Percentiles rank a stretch among this genome's conserved stretches.
phyloP scores from a whole-genome alignment of 2,888 invertebrate genomes.

The Auanema sp. region DNA sequence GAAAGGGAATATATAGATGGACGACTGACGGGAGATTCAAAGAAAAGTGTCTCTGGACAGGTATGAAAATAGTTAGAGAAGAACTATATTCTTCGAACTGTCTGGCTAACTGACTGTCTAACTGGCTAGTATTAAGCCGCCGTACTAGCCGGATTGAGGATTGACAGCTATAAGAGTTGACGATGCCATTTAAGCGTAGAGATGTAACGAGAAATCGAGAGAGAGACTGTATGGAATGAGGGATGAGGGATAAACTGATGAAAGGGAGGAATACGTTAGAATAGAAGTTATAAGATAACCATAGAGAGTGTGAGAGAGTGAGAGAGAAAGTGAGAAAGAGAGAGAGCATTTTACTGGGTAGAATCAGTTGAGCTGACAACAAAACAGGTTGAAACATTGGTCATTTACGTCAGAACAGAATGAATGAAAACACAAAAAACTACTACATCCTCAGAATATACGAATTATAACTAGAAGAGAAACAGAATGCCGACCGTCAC shows the following conservation, averaged over 20 bases:
- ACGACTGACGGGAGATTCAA: not conserved
- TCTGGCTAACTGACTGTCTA: too few relatives aligned
- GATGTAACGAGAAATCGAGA: conserved; percentile 4
- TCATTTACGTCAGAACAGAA: too few relatives aligned
- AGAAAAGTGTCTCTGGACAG: not conserved
- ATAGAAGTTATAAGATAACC: not conserved
- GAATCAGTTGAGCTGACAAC: too few relatives aligned
- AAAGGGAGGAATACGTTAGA: not conserved
- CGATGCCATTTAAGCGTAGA: conserved; percentile 6
- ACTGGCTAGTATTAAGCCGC: too few relatives aligned
- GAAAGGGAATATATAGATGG: conserved; percentile 4
- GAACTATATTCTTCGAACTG: too few relatives aligned
- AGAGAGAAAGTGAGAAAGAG: not conserved
- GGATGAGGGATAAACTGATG: conserved; percentile 2
- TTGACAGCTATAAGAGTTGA: conserved; percentile 2
- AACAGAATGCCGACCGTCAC: too few relatives aligned
- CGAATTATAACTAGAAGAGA: too few relatives aligned
- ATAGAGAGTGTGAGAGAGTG: not conserved
- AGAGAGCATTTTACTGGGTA: not conserved
- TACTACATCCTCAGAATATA: too few relatives aligned
- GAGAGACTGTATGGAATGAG: not conserved
- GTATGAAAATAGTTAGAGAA: not conserved
- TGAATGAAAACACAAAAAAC: too few relatives aligned
- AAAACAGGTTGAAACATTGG: too few relatives aligned
- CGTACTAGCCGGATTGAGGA: too few relatives aligned